These are phyloP conservation scores for Tipula unca DNA, from an alignment of 2,888 invertebrate genomes.

Conservation along the genomic window DNA sequence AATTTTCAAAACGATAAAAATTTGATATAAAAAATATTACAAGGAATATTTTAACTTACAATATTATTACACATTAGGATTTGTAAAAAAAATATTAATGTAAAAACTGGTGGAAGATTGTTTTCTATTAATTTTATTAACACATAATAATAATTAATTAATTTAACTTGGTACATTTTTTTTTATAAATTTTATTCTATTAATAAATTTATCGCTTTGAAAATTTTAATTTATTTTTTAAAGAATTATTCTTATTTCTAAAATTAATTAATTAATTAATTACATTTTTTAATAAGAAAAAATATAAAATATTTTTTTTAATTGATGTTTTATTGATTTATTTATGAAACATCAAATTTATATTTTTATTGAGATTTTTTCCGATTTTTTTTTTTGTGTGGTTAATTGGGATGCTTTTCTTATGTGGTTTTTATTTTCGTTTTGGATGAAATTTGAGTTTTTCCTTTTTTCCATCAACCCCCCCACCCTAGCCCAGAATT, in stretches of 20 bases:
- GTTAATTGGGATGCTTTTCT: background rate
- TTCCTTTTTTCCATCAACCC: background rate
- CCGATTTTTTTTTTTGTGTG: background rate
- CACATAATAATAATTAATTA: background rate
- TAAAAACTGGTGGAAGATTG: background rate
- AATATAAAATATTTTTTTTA: background rate
- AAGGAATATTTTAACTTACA: background rate
- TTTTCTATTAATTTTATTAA: background rate
- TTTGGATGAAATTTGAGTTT: background rate
- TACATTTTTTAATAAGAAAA: background rate
- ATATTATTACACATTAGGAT: background rate
- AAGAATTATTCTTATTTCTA: background rate
- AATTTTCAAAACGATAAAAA: conserved; percentile 9
- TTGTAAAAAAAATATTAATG: background rate
- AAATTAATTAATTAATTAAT: background rate
- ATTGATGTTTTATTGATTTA: background rate
- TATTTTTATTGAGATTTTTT: background rate
- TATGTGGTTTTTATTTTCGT: background rate
- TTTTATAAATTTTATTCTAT: background rate
- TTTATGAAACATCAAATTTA: background rate
- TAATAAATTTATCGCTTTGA: conserved; percentile 9
- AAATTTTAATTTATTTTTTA: background rate
- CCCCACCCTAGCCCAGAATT: no score
- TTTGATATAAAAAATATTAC: conserved; percentile 2
- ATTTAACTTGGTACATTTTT: background rate